Evolutionary conservation across 2,113 vertebrate species (phyloP).

Genomic region (Motacilla alba): DNA sequence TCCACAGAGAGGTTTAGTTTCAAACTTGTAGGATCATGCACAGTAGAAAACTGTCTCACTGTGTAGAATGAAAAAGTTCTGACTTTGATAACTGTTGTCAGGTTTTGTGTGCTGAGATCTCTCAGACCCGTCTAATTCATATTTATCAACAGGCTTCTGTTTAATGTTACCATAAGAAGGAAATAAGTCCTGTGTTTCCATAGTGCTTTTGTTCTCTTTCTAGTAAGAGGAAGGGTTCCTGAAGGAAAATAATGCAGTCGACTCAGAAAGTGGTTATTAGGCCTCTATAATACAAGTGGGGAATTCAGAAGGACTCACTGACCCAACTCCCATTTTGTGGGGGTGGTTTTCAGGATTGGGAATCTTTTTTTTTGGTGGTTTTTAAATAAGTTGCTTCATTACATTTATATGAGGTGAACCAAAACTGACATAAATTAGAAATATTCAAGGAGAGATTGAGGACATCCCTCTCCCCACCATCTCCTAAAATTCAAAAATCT

Average conservation of each 20-base stretch:
- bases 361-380: neutral
- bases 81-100: neutral
- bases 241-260: neutral
- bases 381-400: neutral
- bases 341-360: fast-evolving
- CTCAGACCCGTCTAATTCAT: neutral
- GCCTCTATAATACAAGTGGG: neutral
- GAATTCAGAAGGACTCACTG: neutral
- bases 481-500: neutral
- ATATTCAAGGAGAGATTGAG: neutral
- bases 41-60: neutral
- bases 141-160: neutral
- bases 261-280: neutral
- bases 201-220: neutral
- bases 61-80: neutral
- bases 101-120: neutral
- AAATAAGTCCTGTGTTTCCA: neutral
- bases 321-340: neutral
- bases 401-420: neutral
- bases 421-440: neutral
- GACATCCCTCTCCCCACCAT: neutral
- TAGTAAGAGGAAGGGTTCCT: neutral
- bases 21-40: neutral
- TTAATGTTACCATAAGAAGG: neutral
- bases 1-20: neutral